Evolutionary conservation across 1,140 invertebrate species (phyloP), one percentile per base, ranked within the genome.

Genomic region (Stegodyphus dumicola): DNA sequence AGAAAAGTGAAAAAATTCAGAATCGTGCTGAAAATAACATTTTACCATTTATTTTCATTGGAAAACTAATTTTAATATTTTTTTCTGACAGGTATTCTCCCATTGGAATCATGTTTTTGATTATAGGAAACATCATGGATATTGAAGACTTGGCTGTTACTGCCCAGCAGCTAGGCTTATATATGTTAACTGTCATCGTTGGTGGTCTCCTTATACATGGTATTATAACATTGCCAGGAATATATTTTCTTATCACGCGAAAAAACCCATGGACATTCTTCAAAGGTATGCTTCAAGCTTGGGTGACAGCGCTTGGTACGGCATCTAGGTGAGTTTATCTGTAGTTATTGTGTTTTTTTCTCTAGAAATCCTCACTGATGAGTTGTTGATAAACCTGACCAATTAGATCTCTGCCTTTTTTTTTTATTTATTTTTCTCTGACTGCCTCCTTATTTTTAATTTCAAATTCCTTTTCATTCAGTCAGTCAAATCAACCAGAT

Each of bases 121-220:
- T 94, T 73, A 91, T 92, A n/a, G 92, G 91, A 7, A 92, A 92
- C 86, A 92, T 94, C 81, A 90, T 94, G 77, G 91, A 90, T 53
- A 93, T 94, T 88, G 89, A 91, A 64, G 91, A 93, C 88, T 90
- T 93, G 74, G 89, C 89, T 1, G 90, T 91, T 10, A 92, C 92
- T 48, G 91, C 92, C 48, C 89, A 91, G 69, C 92, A 92, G 88
- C 90, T 94, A 17, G 93, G 93, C 6, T 88, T 93, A 73, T 93
- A 93, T 88, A 91, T 91, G 90, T 60, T 90, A 49, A 91, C 90
- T 0, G 93, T 93, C 6, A 89, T 94, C 60, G 85, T 89, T 77
- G 93, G n/a, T n/a, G n/a, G 93, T n/a, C 90, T 93, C 13, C 89
- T 91, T 54, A 91, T 93, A 48, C 93, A 94, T 88, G 92, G 92